Conservation (phyloP, 2,888 invertebrate species). For the Scrobipalpa costella region DNA sequence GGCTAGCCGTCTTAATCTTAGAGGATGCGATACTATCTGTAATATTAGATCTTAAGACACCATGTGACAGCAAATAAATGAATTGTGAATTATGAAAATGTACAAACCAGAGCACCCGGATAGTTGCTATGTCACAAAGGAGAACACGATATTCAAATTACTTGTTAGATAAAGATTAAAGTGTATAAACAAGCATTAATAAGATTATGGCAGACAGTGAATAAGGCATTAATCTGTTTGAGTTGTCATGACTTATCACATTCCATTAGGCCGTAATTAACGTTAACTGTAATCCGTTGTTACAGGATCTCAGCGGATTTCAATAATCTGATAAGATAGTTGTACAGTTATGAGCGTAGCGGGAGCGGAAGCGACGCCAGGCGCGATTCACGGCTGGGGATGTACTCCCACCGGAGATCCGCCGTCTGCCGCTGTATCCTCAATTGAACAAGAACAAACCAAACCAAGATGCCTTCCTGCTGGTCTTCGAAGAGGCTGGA, state of each 20-base stretch:
- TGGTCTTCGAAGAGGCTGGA: constrained; percentile 86
- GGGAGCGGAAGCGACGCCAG: constrained; percentile 45
- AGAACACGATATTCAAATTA: not conserved
- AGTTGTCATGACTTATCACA: constrained; percentile 27
- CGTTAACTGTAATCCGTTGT: constrained; percentile 50
- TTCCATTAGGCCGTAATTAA: constrained; percentile 45
- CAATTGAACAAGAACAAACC: constrained; percentile 37
- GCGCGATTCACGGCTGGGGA: constrained; percentile 67
- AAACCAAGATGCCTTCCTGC: constrained; percentile 53
- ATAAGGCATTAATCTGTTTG: constrained; percentile 22
- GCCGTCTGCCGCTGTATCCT: constrained; percentile 46
- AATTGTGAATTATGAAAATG: no score
- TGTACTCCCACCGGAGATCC: constrained; percentile 71
- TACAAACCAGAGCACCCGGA: no score
- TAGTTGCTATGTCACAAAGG: no score
- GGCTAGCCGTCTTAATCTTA: no score
- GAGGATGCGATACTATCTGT: no score
- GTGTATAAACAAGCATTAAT: constrained; percentile 4
- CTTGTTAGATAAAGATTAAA: not conserved
- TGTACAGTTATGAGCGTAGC: constrained; percentile 51
- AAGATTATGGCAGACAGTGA: constrained; percentile 13
- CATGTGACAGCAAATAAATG: no score
- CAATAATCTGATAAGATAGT: constrained; percentile 39
- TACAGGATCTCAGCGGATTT: constrained; percentile 47
- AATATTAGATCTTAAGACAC: no score